Evolutionary conservation across 1,140 invertebrate species (phyloP), one percentile per base, ranked within the genome.

Genomic region (Lepidurus couesii): DNA sequence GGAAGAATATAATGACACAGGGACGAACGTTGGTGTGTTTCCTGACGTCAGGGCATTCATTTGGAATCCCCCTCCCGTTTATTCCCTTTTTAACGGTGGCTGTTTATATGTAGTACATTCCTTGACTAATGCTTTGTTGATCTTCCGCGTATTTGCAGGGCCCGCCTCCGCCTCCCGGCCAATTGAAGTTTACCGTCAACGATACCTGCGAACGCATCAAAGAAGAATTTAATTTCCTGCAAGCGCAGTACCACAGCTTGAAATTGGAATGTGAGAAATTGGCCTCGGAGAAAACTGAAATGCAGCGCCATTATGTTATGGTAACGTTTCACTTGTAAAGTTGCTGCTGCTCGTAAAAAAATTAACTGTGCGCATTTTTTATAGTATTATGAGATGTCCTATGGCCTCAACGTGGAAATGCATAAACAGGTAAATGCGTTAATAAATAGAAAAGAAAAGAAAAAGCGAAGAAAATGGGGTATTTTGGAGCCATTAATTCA

Each of bases 331-430:
- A 43, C 24, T 75, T 44, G 44, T 77, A 34, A 24, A 76, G 8
- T 42, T n/a, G 42, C 9, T 77, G n/a, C 16, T n/a, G 5, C 13
- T 24, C 44, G 16, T 13, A 42, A 73, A 11, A 2, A 79, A 9
- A 79, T 42, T 74, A 42, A 75, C 45, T 7, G 78, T 44, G 10
- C 11, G 42, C 34, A 84, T 84, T 86, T 82, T 86, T 95, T 94
- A 83, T 91, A 98, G 96, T 99, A 99, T 88, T 99, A 98, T 90
- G 97, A 99, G 90, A 98, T 99, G 96, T 98, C 96, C 43, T 98
- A 98, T 88, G 96, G 96, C 81, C 90, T 99, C 84, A 98, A 98
- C 87, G 96, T 98, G 83, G 98, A 99, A 90, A 98, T 99, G 95
- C 96, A 98, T 87, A 99, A 99, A 91, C 98, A 98, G 92, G 95